A percentile compares a stretch with the other conserved stretches of the same genome.
Evolutionary conservation across 2,888 invertebrate species (phyloP).

Genomic region (Bimastos eiseni): DNA sequence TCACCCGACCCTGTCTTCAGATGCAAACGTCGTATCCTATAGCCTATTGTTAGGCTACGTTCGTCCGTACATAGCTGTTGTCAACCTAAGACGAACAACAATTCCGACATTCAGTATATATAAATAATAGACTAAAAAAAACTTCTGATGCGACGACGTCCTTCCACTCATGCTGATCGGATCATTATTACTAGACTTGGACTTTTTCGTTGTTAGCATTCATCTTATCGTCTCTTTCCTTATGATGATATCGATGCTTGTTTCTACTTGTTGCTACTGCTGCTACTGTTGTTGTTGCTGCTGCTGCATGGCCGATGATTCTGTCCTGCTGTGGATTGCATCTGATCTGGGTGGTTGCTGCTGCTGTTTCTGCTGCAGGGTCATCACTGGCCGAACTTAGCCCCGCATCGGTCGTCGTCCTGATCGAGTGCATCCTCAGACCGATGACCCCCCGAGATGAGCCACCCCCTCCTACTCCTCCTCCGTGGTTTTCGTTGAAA

Average conservation of each 20-base stretch:
- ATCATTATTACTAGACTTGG: neutral
- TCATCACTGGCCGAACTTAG: neutral
- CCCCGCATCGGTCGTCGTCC: neutral
- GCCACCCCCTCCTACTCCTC: neutral
- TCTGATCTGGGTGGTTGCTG: neutral
- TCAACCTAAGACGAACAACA: too few species aligned
- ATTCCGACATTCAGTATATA: too few species aligned
- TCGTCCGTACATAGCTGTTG: too few species aligned
- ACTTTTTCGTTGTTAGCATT: neutral
- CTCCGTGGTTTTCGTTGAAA: neutral
- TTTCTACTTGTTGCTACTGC: neutral
- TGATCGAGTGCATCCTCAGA: neutral
- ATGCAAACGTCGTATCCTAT: too few species aligned
- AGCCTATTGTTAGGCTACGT: too few species aligned
- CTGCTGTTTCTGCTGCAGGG: neutral
- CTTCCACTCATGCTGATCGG: too few species aligned
- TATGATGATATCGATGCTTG: constrained; percentile 14
- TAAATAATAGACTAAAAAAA: neutral
- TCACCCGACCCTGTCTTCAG: too few species aligned
- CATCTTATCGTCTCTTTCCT: neutral
- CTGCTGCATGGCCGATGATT: neutral
- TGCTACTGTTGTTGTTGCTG: neutral
- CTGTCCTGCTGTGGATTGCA: neutral
- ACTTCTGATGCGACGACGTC: neutral
- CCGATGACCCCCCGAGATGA: neutral